phyloP scores from a whole-genome alignment of 1,140 invertebrate genomes.

The Drosophila littoralis region DNA sequence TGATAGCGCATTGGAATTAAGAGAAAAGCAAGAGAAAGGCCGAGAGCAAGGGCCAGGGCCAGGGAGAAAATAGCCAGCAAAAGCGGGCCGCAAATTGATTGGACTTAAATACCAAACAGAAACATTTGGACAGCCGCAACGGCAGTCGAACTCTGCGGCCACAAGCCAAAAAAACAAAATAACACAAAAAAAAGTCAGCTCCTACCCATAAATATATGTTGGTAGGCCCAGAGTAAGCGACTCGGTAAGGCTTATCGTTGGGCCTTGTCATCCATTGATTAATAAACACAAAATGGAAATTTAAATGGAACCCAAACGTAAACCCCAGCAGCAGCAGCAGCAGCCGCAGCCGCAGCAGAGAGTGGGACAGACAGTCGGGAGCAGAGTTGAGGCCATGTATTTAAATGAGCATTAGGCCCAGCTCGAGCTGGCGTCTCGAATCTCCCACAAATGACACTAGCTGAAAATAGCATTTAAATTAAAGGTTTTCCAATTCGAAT shows the following conservation, averaged over 20 bases:
- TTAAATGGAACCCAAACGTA: constrained; percentile 35
- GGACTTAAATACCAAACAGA: constrained; percentile 69
- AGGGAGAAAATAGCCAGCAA: constrained; percentile 7
- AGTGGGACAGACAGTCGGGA: background rate
- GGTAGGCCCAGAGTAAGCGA: constrained; percentile 14
- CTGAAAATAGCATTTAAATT: constrained; percentile 14
- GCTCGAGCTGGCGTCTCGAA: constrained; percentile 21
- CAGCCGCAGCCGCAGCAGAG: background rate
- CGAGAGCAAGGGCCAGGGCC: constrained; percentile 17
- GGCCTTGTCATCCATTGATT: constrained; percentile 50
- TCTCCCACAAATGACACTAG: constrained; percentile 20
- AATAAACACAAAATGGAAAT: constrained; percentile 60
- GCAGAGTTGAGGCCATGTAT: constrained; percentile 11
- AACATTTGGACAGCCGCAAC: constrained; percentile 64
- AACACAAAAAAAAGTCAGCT: background rate
- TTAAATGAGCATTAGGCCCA: constrained; percentile 36
- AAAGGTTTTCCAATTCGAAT: background rate
- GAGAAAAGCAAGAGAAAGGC: constrained; percentile 38
- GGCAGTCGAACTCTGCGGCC: background rate
- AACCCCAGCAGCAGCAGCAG: constrained; percentile 1
- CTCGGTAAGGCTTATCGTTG: constrained; percentile 37
- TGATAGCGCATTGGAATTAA: constrained; percentile 56
- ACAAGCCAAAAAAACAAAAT: background rate
- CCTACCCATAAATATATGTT: constrained; percentile 30
- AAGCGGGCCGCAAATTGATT: constrained; percentile 64